phyloP scores from a whole-genome alignment of 2,797 vertebrate genomes.

The Acanthurus lineatus region DNA sequence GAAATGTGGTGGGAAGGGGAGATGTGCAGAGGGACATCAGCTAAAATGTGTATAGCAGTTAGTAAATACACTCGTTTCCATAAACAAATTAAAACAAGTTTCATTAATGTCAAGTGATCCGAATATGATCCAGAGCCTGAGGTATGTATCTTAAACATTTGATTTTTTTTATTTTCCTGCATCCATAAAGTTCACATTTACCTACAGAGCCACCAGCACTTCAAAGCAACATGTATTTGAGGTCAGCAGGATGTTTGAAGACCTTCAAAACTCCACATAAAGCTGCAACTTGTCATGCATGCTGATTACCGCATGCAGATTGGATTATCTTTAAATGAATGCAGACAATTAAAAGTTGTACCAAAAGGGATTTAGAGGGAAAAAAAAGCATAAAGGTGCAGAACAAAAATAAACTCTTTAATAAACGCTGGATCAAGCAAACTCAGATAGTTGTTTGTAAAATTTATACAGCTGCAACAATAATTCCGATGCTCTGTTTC shows the following conservation, averaged over 20 bases:
- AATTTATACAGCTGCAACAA: neutral
- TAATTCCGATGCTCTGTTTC: neutral
- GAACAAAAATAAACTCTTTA: neutral
- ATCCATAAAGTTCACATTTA: neutral
- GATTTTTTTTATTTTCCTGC: slow-evolving; percentile 1
- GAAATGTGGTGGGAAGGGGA: neutral
- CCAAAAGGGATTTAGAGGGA: neutral
- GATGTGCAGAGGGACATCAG: neutral
- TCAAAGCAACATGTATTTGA: neutral
- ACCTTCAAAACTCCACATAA: neutral
- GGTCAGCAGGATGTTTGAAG: neutral
- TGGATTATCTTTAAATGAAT: neutral
- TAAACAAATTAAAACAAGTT: neutral
- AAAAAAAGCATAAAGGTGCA: neutral
- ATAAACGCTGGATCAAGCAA: neutral
- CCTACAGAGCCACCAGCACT: neutral
- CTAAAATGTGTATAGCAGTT: neutral
- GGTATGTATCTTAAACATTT: neutral
- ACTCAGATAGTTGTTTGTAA: neutral
- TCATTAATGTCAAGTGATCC: neutral
- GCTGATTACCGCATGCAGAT: neutral
- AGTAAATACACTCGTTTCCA: neutral
- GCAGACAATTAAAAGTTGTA: neutral
- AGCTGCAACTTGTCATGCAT: neutral
- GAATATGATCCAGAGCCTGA: no score